Conservation (phyloP, 2,113 vertebrate species). For the Bufo gargarizans region DNA sequence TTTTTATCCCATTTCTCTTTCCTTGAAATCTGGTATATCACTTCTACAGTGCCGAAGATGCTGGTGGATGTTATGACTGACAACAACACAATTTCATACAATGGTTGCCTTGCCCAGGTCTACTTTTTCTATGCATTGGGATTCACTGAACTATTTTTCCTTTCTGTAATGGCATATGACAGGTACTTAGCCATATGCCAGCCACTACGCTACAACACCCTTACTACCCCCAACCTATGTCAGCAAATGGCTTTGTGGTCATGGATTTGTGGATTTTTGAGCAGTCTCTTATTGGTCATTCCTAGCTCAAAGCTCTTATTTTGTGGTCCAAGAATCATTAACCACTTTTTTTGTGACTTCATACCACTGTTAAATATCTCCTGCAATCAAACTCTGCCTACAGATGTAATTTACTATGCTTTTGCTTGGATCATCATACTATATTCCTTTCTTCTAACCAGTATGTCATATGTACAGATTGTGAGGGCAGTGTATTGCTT, state of each 20-base stretch:
- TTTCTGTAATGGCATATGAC: constrained; percentile 47
- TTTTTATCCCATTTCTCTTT: constrained; percentile 50
- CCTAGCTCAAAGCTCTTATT: constrained; percentile 43
- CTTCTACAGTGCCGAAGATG: constrained; percentile 46
- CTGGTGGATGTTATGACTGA: constrained; percentile 26
- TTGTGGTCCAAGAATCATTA: constrained; percentile 30
- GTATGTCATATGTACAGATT: constrained; percentile 32
- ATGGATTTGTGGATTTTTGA: constrained; percentile 46
- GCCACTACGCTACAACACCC: constrained; percentile 15
- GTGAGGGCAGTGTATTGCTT: constrained; percentile 28
- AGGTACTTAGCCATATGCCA: constrained; percentile 46
- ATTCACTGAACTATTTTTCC: constrained; percentile 50
- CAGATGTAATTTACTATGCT: constrained; percentile 28
- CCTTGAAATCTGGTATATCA: constrained; percentile 46
- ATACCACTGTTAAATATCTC: constrained; percentile 29
- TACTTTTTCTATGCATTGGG: constrained; percentile 50
- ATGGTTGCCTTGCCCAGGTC: constrained; percentile 41
- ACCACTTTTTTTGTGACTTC: constrained; percentile 53
- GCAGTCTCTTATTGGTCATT: constrained; percentile 28
- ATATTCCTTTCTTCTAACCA: constrained; percentile 25
- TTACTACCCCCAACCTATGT: constrained; percentile 19
- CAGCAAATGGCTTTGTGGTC: constrained; percentile 22
- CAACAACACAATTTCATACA: constrained; percentile 31
- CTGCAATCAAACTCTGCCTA: constrained; percentile 23
- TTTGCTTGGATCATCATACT: constrained; percentile 52